Conservation (phyloP, 1,140 invertebrate genomes). For the Hermetia illucens region DNA sequence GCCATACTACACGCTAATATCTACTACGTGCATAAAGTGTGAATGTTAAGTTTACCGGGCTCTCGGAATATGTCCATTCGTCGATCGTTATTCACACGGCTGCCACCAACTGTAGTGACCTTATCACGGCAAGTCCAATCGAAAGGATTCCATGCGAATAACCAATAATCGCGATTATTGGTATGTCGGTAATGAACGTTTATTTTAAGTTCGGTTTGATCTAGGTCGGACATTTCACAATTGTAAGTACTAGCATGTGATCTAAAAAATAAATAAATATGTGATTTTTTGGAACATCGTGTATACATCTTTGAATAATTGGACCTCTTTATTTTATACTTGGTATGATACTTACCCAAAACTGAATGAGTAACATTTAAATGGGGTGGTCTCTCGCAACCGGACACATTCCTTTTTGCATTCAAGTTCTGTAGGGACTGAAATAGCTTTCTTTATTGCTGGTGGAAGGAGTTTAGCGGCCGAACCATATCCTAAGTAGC, state of each 20-base stretch:
- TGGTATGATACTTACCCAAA: constrained; percentile 39
- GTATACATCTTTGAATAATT: background rate
- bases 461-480: constrained; percentile 49
- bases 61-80: constrained; percentile 31
- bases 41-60: constrained; percentile 29
- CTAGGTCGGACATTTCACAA: constrained; percentile 49
- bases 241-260: constrained; percentile 29
- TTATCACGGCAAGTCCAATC: constrained; percentile 30
- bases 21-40: constrained; percentile 25
- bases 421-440: constrained; percentile 44
- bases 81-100: constrained; percentile 26
- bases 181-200: constrained; percentile 42
- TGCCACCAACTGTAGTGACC: constrained; percentile 28
- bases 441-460: constrained; percentile 44
- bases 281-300: background rate
- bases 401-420: constrained; percentile 53
- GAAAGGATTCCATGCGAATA: constrained; percentile 46
- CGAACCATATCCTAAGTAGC: constrained; percentile 55
- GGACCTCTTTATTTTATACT: background rate
- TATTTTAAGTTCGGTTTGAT: constrained; percentile 44
- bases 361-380: constrained; percentile 56
- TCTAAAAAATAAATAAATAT: constrained; percentile 9
- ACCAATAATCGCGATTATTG: constrained; percentile 37
- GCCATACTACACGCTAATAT: too few species aligned
- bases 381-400: constrained; percentile 38